phyloP scores from a whole-genome alignment of 2,888 invertebrate species.

The Lampropteryx suffumata region DNA sequence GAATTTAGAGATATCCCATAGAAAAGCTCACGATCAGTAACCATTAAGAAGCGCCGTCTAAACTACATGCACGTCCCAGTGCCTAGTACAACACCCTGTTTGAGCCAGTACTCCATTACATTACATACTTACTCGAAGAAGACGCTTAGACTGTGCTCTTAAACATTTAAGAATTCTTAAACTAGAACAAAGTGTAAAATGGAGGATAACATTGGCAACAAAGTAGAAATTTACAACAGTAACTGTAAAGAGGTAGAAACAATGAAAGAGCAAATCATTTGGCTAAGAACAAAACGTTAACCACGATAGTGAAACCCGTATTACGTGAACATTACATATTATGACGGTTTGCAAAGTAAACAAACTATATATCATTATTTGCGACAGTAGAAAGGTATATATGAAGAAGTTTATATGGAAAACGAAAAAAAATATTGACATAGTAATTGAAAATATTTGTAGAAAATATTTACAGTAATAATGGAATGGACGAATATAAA shows the following conservation, averaged over 20 bases:
- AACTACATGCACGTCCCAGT: slow-evolving; percentile 52
- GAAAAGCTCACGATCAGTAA: slow-evolving; percentile 3
- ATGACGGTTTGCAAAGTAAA: not conserved
- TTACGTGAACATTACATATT: not conserved
- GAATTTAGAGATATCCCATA: no score
- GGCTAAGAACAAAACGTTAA: not conserved
- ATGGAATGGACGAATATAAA: slow-evolving; percentile 19
- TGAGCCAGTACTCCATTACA: slow-evolving; percentile 69
- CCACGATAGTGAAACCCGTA: not conserved
- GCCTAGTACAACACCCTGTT: slow-evolving; percentile 78
- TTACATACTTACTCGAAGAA: slow-evolving; percentile 49
- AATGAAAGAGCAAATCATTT: not conserved
- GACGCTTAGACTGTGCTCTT: not conserved
- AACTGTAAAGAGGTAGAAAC: not conserved
- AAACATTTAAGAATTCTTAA: slow-evolving; percentile 2
- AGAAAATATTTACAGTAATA: not conserved
- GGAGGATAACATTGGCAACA: not conserved
- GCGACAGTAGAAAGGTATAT: no score
- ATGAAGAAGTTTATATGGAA: no score
- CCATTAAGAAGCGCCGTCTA: slow-evolving; percentile 25
- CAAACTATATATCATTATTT: no score
- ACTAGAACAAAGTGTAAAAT: slow-evolving; percentile 6
- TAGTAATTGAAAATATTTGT: not conserved
- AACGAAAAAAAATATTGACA: not conserved
- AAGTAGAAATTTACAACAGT: not conserved